A percentile compares a stretch with the other conserved stretches of the same genome.
These are phyloP conservation scores for Sycobia sp. DNA, from an alignment of 1,140 invertebrate genomes.

Conservation along the genomic window DNA sequence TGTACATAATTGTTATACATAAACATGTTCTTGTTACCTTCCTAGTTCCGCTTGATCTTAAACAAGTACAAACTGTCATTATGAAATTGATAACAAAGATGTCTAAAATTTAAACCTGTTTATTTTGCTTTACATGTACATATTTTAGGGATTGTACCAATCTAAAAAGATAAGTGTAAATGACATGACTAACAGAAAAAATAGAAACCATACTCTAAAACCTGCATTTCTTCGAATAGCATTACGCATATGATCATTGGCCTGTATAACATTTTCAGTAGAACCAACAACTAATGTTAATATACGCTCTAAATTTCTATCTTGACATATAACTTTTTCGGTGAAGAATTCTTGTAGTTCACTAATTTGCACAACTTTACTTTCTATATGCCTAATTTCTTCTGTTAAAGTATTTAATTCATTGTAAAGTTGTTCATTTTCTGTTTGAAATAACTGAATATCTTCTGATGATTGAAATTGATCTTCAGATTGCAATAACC, in stretches of 20 bases:
- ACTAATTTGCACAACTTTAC: conserved; percentile 93
- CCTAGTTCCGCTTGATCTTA: too few species aligned
- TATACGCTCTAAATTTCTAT: conserved; percentile 89
- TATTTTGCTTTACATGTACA: too few species aligned
- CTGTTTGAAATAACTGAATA: conserved; percentile 86
- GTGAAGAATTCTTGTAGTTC: conserved; percentile 96
- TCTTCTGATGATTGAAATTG: conserved; percentile 82
- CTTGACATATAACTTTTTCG: conserved; percentile 96
- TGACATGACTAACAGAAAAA: conserved; percentile 94
- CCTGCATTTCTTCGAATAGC: conserved; percentile 96
- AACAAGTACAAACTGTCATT: too few species aligned
- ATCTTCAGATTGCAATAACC: conserved; percentile 54
- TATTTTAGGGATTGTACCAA: conserved; percentile 95
- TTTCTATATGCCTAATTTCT: conserved; percentile 85
- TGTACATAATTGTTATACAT: too few species aligned
- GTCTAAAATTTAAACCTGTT: too few species aligned
- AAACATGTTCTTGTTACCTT: too few species aligned
- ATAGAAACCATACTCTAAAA: conserved; percentile 90
- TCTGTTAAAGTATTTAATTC: conserved; percentile 79
- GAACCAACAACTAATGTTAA: conserved; percentile 84
- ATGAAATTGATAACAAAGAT: too few species aligned
- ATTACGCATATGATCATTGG: conserved; percentile 94
- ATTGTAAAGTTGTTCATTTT: conserved; percentile 82
- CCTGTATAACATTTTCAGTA: conserved; percentile 94
- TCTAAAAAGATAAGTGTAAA: conserved; percentile 95